These are phyloP conservation scores for Diabrotica virgifera DNA, from an alignment of 1,140 invertebrate species.

Conservation along the genomic window DNA sequence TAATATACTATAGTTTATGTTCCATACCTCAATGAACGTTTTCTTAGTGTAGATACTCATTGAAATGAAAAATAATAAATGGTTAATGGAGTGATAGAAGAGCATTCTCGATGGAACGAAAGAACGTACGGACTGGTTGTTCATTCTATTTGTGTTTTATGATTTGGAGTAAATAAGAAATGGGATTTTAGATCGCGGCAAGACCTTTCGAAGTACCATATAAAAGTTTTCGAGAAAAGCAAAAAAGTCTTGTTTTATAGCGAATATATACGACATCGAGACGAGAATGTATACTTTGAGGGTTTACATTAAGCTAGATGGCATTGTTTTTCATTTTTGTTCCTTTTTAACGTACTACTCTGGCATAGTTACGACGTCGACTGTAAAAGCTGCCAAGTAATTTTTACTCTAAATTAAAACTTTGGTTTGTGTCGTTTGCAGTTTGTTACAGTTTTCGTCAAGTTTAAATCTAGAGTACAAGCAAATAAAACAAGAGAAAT, in stretches of 20 bases:
- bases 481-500: too few relatives aligned
- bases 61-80: constrained; percentile 13
- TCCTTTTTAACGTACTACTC: too few relatives aligned
- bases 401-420: not conserved
- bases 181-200: constrained; percentile 8
- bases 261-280: not conserved
- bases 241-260: not conserved
- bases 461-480: too few relatives aligned
- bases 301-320: not conserved
- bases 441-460: too few relatives aligned
- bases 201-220: constrained; percentile 2
- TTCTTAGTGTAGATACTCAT: constrained; percentile 2
- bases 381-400: not conserved
- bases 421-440: not conserved
- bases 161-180: constrained; percentile 14
- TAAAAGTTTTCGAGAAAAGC: constrained; percentile 1
- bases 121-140: constrained; percentile 9
- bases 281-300: not conserved
- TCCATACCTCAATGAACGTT: not conserved
- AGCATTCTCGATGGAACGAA: constrained; percentile 5
- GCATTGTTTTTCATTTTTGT: not conserved
- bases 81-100: constrained; percentile 12
- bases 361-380: too few relatives aligned
- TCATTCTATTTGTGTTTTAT: constrained; percentile 11
- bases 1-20: too few relatives aligned